Base-by-base conservation (phyloP, 2,113 vertebrate species). In the Dinomys branickii region DNA sequence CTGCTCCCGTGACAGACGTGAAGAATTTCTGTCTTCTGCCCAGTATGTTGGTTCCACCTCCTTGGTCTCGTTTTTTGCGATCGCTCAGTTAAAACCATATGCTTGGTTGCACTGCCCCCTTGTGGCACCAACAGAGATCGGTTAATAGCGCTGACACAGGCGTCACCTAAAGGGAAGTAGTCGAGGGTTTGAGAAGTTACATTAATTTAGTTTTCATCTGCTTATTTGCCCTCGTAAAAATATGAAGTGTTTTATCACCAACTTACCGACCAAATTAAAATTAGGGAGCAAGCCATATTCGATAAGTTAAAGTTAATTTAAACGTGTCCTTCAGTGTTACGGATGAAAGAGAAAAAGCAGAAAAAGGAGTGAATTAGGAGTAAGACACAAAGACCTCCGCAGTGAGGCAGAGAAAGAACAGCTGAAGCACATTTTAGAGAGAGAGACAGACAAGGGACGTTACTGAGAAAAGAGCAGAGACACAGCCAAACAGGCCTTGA, bases 81-180 rank as follows among this genome's bases (percentile, higher is more conserved):
- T 14, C 0, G 22, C 30, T 71, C 30, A 19, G 35, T 61, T 73
- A 91, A 47, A 50, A 14, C 24, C 14, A 87, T 93, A 19, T 14
- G 83, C 58, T 87, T 91, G 84, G 58, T 84, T 91, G 89, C 63
- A 86, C 77, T 93, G 95, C 92, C 90, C 94, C 30, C 91, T 93
- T 86, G 90, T 97, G 94, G 94, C 71, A 17, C 8, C 2, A 84
- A 11, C 12, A 35, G 59, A 13, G 17, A 22, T 56, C 75, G 56
- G 9, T 85, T 85, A 58, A 47, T 28, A n/a, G 65, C 16, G 13
- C 47, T 56, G 7, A 44, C 16, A 1, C 8, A 59, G 24, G 22
- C 33, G 22, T 7, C 47, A 12, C 24, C 13, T 80, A 35, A 91
- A 82, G 58, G 2, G 24, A 56, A 84, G 75, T 5, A 47, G 33